Base-by-base conservation (phyloP, 2,888 invertebrate species). In the Zygothrica quintamaculata region DNA sequence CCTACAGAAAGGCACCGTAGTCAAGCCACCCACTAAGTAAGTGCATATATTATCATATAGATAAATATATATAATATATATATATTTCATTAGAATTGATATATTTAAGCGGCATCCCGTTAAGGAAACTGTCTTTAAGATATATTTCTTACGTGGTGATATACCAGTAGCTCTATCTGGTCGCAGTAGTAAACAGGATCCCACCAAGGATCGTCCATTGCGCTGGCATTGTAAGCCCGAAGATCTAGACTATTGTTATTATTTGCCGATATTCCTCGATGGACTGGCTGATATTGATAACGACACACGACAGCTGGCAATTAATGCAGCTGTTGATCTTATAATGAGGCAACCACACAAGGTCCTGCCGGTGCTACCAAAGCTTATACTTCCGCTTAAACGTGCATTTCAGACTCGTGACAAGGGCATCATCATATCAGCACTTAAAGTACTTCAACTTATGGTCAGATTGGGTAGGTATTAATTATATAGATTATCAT, bases 181-280 rank as follows among this genome's bases (percentile, higher is more conserved):
- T 4, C 69, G 79, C 18, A 73, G 76, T 52, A 85, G 74, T 59
- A 77, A 86, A 33, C 69, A 78, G 58, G 87, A 82, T 39, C 80
- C 78, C 1, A 76, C 77, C 55, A 88, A 88, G 65, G 85, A 87
- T 39, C 88, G 88, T n/a, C 89, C 89, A 0, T 65, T 90, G 36
- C 88, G 87, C 68, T 90, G 90, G 90, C 81, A 80, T 36, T 89
- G 90, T 59, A 68, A 73, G 2, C 90, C 90, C 1, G 82, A 90
- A 57, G 69, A 89, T 11, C 81, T 99, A 66, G 98, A 99, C 90
- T 98, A 96, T 89, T 96, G 96, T 87, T 97, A 97, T 90, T 98
- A 98, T 90, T 92, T 99, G 64, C 98, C 98, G 0, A 94, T 98
- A 92, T 98, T 99, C 91, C 96, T 97, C 88, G 98, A 98, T 82